Conservation (phyloP, 2,113 vertebrate genomes). For the Recurvirostra avosetta region DNA sequence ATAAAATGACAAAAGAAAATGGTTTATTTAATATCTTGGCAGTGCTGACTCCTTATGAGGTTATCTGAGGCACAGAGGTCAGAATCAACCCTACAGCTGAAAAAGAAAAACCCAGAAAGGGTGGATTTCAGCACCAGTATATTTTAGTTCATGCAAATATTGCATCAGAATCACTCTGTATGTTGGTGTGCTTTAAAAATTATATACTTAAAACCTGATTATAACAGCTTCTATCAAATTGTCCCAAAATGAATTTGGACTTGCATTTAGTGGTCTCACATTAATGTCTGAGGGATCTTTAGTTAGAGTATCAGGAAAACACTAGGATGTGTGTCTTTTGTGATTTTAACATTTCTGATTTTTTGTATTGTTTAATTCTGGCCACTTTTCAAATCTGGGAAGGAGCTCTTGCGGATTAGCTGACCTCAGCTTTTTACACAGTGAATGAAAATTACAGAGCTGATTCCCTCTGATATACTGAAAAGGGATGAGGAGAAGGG, state of each 20-base stretch:
- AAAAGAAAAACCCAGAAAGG: neutral
- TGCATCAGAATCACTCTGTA: neutral
- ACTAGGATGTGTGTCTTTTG: neutral
- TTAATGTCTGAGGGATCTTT: neutral
- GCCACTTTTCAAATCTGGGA: slow-evolving; percentile 38
- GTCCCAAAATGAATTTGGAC: neutral
- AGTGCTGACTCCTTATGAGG: neutral
- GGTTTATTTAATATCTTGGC: neutral
- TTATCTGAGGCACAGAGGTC: neutral
- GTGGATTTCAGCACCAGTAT: neutral
- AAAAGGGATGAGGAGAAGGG: neutral
- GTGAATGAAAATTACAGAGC: slow-evolving; percentile 49
- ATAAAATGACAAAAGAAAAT: neutral
- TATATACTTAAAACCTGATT: neutral
- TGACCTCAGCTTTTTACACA: slow-evolving; percentile 51
- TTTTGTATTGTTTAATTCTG: slow-evolving; percentile 43
- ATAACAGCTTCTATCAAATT: neutral
- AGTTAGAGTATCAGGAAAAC: neutral
- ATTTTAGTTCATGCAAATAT: neutral
- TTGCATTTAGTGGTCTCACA: neutral
- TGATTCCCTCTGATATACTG: slow-evolving; percentile 12
- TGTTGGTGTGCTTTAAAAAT: neutral
- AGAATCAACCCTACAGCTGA: neutral
- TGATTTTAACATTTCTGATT: slow-evolving; percentile 1
- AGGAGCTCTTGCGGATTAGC: slow-evolving; percentile 43